A percentile compares a stretch with the other conserved stretches of the same genome.
These are phyloP conservation scores for Burhinus oedicnemus DNA, from an alignment of 2,113 vertebrate species.

Conservation along the genomic window DNA sequence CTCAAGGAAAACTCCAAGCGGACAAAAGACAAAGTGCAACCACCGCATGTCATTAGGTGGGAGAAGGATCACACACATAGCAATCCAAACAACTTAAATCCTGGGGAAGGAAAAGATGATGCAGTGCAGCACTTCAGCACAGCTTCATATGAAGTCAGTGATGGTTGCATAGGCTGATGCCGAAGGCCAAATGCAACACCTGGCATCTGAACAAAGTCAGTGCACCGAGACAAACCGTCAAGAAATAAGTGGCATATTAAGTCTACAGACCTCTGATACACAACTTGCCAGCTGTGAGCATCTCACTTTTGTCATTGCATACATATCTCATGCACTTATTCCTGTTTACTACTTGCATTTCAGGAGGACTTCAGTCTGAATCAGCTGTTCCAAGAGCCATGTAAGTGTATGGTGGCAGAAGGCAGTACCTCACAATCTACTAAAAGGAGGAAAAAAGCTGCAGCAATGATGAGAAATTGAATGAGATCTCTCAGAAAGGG, in stretches of 20 bases:
- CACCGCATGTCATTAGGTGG: rapidly evolving
- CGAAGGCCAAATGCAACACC: neutral
- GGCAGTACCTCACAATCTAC: neutral
- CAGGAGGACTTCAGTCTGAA: neutral
- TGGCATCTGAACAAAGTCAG: neutral
- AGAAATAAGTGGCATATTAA: constrained; percentile 6
- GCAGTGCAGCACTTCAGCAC: neutral
- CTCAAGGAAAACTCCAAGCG: neutral
- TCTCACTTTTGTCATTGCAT: neutral
- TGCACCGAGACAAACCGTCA: neutral
- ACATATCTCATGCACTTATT: neutral
- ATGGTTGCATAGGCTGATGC: neutral
- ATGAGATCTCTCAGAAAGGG: neutral
- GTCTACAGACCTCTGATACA: neutral
- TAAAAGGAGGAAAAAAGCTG: neutral
- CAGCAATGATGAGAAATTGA: neutral
- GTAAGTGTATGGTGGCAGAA: neutral
- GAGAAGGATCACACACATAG: neutral
- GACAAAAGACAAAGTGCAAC: neutral
- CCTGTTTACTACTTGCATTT: neutral
- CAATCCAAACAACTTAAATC: neutral
- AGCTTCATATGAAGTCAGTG: neutral
- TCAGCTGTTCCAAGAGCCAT: neutral
- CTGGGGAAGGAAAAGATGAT: neutral
- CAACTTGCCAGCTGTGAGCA: neutral